Conservation (phyloP, 2,113 vertebrate species). For the Mugil cephalus region DNA sequence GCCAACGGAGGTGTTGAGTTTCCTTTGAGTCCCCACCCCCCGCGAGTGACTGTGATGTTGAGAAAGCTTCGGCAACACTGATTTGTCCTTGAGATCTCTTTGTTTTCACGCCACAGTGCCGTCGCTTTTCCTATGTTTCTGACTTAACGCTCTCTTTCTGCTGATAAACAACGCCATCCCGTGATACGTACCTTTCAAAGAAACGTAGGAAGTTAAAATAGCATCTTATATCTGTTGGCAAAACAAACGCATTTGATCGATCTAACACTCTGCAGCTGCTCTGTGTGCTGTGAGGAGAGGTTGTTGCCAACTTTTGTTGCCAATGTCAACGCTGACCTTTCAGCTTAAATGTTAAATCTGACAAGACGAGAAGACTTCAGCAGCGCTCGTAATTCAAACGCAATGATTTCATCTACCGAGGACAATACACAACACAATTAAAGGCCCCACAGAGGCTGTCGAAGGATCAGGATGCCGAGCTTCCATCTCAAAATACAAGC, state of each 20-base stretch:
- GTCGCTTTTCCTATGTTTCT: background rate
- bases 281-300: background rate
- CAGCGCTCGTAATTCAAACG: too few species aligned
- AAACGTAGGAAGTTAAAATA: too few species aligned
- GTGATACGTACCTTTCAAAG: background rate
- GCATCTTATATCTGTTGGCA: background rate
- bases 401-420: too few species aligned
- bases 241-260: background rate
- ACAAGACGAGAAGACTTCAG: too few species aligned
- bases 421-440: too few species aligned
- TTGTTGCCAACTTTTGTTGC: too few species aligned
- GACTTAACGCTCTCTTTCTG: background rate
- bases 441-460: too few species aligned
- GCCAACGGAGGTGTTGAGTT: background rate
- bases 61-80: background rate
- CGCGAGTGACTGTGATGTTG: background rate
- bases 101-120: background rate
- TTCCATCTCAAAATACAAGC: too few species aligned
- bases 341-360: too few species aligned
- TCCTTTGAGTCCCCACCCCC: conserved; percentile 8
- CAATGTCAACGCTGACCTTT: background rate
- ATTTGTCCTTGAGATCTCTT: conserved; percentile 19
- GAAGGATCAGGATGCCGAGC: too few species aligned
- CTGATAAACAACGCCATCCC: background rate
- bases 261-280: background rate